Conservation (phyloP, 2,888 invertebrate species). For the Cephus nigrinus region DNA sequence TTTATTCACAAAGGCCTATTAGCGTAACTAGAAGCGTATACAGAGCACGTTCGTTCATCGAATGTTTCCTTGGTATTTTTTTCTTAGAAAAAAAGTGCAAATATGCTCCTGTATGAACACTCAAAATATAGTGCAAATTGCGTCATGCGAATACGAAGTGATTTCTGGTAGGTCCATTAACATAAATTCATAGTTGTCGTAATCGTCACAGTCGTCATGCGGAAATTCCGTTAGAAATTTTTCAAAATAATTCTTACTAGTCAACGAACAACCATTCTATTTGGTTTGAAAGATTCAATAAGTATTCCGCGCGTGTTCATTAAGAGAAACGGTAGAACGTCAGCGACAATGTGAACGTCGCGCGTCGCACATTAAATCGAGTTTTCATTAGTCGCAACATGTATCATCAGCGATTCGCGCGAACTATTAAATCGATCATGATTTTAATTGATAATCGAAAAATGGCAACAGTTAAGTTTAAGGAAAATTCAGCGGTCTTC, state of each 20-base stretch:
- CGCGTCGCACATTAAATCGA: slow-evolving; percentile 15
- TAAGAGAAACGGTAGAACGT: slow-evolving; percentile 35
- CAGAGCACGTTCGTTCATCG: neutral
- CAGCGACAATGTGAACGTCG: slow-evolving; percentile 23
- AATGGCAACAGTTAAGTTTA: neutral
- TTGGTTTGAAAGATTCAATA: slow-evolving; percentile 9
- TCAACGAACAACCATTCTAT: neutral
- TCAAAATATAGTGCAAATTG: neutral
- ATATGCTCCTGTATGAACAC: neutral
- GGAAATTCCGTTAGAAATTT: neutral
- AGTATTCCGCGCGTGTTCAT: slow-evolving; percentile 36
- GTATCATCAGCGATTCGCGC: neutral
- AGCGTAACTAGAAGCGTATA: neutral
- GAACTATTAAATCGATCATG: neutral
- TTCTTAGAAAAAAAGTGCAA: neutral
- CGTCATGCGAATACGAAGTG: neutral
- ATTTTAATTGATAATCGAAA: neutral
- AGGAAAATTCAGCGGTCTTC: neutral
- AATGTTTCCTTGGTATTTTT: neutral
- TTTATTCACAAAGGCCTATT: neutral
- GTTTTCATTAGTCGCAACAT: slow-evolving; percentile 23
- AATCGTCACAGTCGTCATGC: neutral
- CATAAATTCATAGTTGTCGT: neutral
- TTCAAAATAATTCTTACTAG: neutral
- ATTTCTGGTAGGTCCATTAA: neutral